Conservation (phyloP, 2,113 vertebrate species). For the Abramis brama region DNA sequence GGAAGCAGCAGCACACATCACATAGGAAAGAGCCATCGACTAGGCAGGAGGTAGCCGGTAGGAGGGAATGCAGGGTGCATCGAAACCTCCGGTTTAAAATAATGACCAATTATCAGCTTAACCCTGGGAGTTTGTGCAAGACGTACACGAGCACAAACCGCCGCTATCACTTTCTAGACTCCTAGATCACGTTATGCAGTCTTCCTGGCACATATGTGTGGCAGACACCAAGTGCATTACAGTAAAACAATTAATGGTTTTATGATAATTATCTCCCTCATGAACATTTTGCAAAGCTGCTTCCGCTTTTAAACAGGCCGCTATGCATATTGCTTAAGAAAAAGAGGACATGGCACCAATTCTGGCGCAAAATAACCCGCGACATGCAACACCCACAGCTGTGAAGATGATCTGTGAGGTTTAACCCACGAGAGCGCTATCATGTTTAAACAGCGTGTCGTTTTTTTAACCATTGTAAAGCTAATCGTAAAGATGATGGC, state of each 20-base stretch:
- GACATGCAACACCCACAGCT: slow-evolving; percentile 23
- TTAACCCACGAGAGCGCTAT: not conserved
- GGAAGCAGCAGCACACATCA: slow-evolving; percentile 33
- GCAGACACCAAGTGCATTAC: not conserved
- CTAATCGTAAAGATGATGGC: slow-evolving; percentile 31
- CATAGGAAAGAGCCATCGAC: slow-evolving; percentile 47
- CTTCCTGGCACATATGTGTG: not conserved
- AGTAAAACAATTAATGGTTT: slow-evolving; percentile 4
- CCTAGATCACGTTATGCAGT: not conserved
- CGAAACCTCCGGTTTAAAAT: slow-evolving; percentile 56
- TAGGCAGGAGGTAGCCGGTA: slow-evolving; percentile 30
- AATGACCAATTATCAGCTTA: slow-evolving; percentile 57
- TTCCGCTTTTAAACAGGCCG: not conserved
- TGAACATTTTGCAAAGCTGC: not conserved
- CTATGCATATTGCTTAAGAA: slow-evolving; percentile 12
- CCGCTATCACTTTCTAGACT: not conserved
- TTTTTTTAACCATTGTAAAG: slow-evolving; percentile 33
- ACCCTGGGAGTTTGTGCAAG: slow-evolving; percentile 35
- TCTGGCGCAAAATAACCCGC: not conserved
- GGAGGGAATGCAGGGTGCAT: slow-evolving; percentile 40
- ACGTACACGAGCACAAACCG: slow-evolving; percentile 17
- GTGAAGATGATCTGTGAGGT: not conserved
- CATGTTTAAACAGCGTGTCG: not conserved
- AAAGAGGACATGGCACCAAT: slow-evolving; percentile 23
- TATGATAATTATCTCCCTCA: not conserved